phyloP scores from a whole-genome alignment of 2,113 vertebrate species.

The Scopus umbretta region DNA sequence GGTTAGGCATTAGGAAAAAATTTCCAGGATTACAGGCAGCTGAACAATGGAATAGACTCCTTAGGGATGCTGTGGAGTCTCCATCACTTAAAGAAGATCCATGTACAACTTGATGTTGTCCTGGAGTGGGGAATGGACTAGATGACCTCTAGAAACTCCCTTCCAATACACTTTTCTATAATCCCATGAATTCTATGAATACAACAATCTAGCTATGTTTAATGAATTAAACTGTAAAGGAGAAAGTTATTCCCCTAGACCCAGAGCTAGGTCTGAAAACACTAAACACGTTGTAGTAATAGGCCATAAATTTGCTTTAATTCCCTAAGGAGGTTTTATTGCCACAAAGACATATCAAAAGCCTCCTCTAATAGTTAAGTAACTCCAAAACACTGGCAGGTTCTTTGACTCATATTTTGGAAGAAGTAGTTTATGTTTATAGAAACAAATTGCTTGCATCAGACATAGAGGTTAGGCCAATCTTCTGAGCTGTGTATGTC shows the following conservation, averaged over 20 bases:
- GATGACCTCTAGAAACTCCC: background rate
- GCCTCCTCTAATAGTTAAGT: background rate
- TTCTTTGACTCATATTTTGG: slow-evolving; percentile 25
- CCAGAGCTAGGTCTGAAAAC: background rate
- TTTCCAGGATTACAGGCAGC: background rate
- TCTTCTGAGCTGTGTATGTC: background rate
- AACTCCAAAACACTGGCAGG: background rate
- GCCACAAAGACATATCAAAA: background rate
- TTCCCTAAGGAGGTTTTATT: slow-evolving; percentile 12
- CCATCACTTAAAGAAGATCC: background rate
- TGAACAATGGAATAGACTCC: background rate
- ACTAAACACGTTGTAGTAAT: background rate
- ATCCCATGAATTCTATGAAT: background rate
- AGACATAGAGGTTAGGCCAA: background rate
- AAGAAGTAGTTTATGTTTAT: background rate
- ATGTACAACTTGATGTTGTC: background rate
- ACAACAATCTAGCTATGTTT: background rate
- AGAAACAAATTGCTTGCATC: background rate
- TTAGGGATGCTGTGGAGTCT: background rate
- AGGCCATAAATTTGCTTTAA: slow-evolving; percentile 25
- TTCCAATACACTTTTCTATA: background rate
- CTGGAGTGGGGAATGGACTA: background rate
- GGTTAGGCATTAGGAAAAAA: background rate
- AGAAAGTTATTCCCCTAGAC: background rate
- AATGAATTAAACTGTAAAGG: background rate